These are phyloP conservation scores for Trichomycterus rosablanca DNA, from an alignment of 2,113 vertebrate species.

Conservation along the genomic window DNA sequence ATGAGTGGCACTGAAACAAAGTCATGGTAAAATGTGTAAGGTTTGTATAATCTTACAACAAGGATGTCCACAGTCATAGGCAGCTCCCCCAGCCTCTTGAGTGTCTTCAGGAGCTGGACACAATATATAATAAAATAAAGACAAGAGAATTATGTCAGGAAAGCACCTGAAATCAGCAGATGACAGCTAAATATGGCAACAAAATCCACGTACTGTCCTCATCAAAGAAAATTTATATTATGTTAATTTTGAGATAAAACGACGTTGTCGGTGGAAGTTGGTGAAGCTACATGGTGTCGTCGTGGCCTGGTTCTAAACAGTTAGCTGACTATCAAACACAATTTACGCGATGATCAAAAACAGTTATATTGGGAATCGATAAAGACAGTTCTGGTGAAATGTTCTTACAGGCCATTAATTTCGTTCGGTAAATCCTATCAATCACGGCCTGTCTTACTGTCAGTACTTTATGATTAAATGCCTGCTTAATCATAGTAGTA, in stretches of 20 bases:
- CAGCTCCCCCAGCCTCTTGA: conserved; percentile 85
- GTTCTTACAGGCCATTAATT: neutral
- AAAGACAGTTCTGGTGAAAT: no score
- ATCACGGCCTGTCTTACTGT: conserved; percentile 18
- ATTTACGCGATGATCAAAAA: no score
- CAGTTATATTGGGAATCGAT: no score
- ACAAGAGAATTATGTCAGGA: neutral
- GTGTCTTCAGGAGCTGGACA: conserved; percentile 84
- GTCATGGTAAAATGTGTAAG: no score
- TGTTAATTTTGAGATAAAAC: neutral
- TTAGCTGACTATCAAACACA: no score
- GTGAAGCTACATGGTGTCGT: conserved; percentile 21
- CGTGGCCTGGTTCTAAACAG: no score
- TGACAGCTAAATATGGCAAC: neutral
- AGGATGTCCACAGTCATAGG: conserved; percentile 95
- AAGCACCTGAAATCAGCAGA: neutral
- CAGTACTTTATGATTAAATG: conserved; percentile 1
- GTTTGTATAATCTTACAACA: conserved; percentile 76
- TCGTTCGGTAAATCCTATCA: neutral
- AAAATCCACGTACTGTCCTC: neutral
- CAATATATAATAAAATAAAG: conserved; percentile 33
- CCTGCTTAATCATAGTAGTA: no score
- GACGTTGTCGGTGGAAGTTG: neutral
- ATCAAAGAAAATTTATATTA: neutral
- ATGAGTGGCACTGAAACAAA: no score